A percentile compares a stretch with the other conserved stretches of the same genome.
Evolutionary conservation across 2,113 vertebrate species (phyloP).

Genomic region (Strigops habroptila): DNA sequence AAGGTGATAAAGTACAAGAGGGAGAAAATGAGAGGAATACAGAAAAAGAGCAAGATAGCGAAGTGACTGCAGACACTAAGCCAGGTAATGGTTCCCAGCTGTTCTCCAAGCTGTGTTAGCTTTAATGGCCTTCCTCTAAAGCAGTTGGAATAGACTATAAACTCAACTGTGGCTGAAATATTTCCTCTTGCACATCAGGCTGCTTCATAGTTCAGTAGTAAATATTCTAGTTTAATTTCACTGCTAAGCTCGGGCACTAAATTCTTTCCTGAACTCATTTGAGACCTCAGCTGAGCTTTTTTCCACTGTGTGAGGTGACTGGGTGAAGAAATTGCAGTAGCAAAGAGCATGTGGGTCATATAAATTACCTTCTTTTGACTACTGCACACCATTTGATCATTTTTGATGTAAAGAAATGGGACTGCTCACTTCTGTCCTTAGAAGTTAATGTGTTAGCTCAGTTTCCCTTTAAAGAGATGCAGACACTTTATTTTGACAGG

Average conservation of each 20-base stretch:
- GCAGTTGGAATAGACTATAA: neutral
- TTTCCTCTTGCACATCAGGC: neutral
- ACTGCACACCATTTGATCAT: accelerated
- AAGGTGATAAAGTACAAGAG: conserved; percentile 80
- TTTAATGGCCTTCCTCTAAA: neutral
- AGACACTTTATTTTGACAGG: neutral
- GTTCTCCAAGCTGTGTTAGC: neutral
- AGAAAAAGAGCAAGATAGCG: conserved; percentile 72
- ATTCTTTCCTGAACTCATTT: neutral
- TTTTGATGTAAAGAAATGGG: neutral
- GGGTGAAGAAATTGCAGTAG: neutral
- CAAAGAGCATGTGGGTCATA: accelerated
- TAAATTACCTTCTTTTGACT: neutral
- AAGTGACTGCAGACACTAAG: conserved; percentile 64
- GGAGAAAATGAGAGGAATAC: conserved; percentile 75
- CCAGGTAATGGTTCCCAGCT: conserved; percentile 60
- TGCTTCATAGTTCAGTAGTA: neutral
- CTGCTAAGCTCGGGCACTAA: neutral
- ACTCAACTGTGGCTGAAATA: neutral
- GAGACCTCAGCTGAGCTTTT: neutral
- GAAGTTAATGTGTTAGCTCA: neutral
- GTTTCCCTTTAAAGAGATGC: neutral
- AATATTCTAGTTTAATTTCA: neutral
- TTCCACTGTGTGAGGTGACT: neutral
- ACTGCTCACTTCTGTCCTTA: neutral